These are phyloP conservation scores for Corythornis leucogaster DNA, from an alignment of 2,797 vertebrate genomes.

Conservation along the genomic window DNA sequence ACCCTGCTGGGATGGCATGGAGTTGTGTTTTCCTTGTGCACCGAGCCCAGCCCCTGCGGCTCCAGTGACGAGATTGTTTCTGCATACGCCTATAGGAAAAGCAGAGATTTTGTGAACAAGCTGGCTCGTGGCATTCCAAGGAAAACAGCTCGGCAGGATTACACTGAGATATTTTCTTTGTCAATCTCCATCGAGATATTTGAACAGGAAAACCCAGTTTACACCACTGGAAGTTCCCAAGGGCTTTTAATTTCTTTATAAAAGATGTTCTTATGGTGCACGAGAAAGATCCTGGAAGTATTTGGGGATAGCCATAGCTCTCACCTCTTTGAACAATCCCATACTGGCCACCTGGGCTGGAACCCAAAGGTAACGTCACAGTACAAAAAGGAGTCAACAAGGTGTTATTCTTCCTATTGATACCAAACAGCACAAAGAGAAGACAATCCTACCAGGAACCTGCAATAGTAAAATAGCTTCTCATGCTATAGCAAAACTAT, in stretches of 20 bases:
- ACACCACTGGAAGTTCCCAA: conserved; percentile 52
- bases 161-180: conserved; percentile 71
- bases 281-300: not conserved
- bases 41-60: conserved; percentile 68
- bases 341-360: not conserved
- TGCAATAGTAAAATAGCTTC: not conserved
- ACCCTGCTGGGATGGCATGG: conserved; percentile 70
- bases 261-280: conserved; percentile 42
- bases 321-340: not conserved
- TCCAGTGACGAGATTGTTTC: conserved; percentile 62
- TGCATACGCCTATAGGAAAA: conserved; percentile 73
- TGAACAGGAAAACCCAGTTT: conserved; percentile 65
- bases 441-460: not conserved
- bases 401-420: not conserved
- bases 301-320: not conserved
- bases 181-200: conserved; percentile 55
- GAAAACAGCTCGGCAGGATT: conserved; percentile 75
- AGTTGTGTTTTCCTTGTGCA: conserved; percentile 52
- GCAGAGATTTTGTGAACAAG: conserved; percentile 74
- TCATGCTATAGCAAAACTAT: not conserved
- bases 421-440: not conserved
- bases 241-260: conserved; percentile 39
- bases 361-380: not conserved
- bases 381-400: not conserved
- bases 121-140: conserved; percentile 66